Evolutionary conservation across 2,888 invertebrate genomes (phyloP), one percentile per base, ranked within the genome.

Genomic region (Hydraecia micacea): DNA sequence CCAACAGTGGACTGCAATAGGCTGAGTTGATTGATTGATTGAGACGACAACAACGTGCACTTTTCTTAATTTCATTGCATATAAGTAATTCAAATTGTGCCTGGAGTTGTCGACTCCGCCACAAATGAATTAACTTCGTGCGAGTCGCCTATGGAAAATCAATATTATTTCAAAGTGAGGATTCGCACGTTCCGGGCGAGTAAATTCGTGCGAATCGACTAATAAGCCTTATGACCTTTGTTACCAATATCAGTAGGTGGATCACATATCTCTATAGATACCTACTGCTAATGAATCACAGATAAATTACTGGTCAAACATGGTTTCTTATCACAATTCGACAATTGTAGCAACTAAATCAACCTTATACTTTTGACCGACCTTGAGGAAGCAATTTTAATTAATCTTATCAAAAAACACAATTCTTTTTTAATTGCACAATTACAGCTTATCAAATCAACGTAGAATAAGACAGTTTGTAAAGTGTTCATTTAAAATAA

Each of bases 351-450:
- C 62, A 70, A 77, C 69, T 60, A 62, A 15, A 55, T 60, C 32
- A 75, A 72, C 28, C 36, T 67, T 21, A 58, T 70, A 75, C 68
- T 58, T 67, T 71, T 68, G 77, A 70, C 55, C 75, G 76, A 58
- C 86, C 81, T 87, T 87, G 70, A 28, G 2, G 46, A 63, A 77
- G 62, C 18, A 73, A 67, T 77, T 71, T 73, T 60, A 58, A 71
- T 62, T 74, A 46, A 75, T 82, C 69, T 75, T 79, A 84, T 86
- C 84, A 36, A 39, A 58, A 42, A 55, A 18, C n/a, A 60, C 28
- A 67, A 67, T 55, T 75, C 25, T 75, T 63, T 58, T 39, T 39
- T 74, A 83, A 73, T 86, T 77, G 77, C 77, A 71, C 83, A 85
- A 83, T 68, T n/a, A 68, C 42, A 65, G 15, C 4, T 36, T 36